phyloP scores from a whole-genome alignment of 2,888 invertebrate species.

The Platypus cylindrus region DNA sequence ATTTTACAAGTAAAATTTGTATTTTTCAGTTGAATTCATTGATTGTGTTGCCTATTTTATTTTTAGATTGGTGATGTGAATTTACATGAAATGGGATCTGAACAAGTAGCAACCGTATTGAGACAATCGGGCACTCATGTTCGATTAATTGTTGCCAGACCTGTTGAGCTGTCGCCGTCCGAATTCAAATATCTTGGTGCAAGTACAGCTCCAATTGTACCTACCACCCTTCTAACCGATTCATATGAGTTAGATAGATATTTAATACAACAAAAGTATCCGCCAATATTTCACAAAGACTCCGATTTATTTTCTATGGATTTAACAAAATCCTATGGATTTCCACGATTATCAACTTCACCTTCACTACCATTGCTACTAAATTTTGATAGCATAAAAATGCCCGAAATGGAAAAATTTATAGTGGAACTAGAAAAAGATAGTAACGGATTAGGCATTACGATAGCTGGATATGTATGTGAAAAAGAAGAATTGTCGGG shows the following conservation, averaged over 20 bases:
- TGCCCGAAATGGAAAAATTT: slow-evolving; percentile 89
- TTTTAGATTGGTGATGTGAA: slow-evolving; percentile 41
- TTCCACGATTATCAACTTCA: slow-evolving; percentile 33
- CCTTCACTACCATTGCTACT: slow-evolving; percentile 38
- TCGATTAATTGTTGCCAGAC: slow-evolving; percentile 85
- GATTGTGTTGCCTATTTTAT: slow-evolving; percentile 1
- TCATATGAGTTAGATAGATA: slow-evolving; percentile 78
- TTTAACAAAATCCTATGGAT: slow-evolving; percentile 27
- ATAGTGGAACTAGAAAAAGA: slow-evolving; percentile 90
- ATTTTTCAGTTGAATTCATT: slow-evolving; percentile 1
- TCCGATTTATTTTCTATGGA: slow-evolving; percentile 31
- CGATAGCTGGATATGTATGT: slow-evolving; percentile 93
- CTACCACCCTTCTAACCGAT: slow-evolving; percentile 66
- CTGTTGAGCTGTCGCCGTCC: slow-evolving; percentile 57
- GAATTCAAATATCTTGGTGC: slow-evolving; percentile 45
- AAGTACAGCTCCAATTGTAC: slow-evolving; percentile 51
- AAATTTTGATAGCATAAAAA: slow-evolving; percentile 44
- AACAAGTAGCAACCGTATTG: slow-evolving; percentile 90
- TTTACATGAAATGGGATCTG: slow-evolving; percentile 95
- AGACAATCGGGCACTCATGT: slow-evolving; percentile 93
- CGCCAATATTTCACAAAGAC: slow-evolving; percentile 48
- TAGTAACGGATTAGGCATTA: slow-evolving; percentile 85
- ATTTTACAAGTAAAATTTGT: slow-evolving; percentile 72
- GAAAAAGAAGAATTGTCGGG: slow-evolving; percentile 97
- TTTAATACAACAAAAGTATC: slow-evolving; percentile 69